These are phyloP conservation scores for Bombus fervidus DNA, from an alignment of 1,140 invertebrate species.

Conservation along the genomic window DNA sequence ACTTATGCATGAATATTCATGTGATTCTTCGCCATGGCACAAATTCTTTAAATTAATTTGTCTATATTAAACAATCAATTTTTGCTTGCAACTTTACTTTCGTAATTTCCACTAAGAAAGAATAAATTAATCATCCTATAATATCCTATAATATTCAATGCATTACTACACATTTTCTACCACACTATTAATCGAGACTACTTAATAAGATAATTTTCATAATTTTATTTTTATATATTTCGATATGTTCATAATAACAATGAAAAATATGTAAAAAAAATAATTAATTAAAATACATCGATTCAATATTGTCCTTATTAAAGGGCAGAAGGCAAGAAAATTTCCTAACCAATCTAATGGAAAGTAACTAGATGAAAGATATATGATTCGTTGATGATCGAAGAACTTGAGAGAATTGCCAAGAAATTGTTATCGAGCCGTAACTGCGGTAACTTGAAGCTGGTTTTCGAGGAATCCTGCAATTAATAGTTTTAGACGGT, in stretches of 20 bases:
- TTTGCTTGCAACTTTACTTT: neutral
- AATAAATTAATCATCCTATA: neutral
- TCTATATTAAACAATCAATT: neutral
- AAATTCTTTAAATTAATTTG: neutral
- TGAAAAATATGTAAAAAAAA: too few species aligned
- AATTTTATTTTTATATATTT: too few species aligned
- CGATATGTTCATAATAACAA: too few species aligned
- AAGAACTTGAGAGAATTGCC: neutral
- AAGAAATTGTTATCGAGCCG: constrained; percentile 21
- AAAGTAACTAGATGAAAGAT: neutral
- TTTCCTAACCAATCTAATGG: neutral
- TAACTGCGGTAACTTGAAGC: neutral
- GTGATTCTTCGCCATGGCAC: neutral
- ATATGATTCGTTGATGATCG: neutral
- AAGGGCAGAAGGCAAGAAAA: neutral
- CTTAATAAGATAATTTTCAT: too few species aligned
- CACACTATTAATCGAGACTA: too few species aligned
- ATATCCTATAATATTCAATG: too few species aligned
- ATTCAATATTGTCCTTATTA: neutral
- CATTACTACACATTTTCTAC: too few species aligned
- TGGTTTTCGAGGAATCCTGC: constrained; percentile 35
- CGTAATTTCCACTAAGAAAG: neutral
- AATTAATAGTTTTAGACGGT: constrained; percentile 61
- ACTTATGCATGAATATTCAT: neutral
- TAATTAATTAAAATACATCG: neutral